phyloP scores from a whole-genome alignment of 92 coral and sea anemone species.

The Epizoanthus rinbou region DNA sequence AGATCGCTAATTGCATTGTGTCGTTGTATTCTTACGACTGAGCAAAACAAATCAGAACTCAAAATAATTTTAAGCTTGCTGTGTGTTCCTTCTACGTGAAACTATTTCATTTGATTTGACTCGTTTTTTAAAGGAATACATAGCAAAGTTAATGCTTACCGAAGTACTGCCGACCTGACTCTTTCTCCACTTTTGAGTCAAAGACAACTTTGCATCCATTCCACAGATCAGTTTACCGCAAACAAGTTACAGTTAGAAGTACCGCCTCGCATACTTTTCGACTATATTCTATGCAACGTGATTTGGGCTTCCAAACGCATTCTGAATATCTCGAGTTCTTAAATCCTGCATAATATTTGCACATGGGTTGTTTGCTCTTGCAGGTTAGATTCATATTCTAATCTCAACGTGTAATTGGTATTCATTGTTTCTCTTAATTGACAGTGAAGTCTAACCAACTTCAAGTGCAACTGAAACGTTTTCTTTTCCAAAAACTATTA shows the following conservation, averaged over 20 bases:
- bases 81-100: not conserved
- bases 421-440: conserved; percentile 8
- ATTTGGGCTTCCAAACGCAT: not conserved
- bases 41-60: not conserved
- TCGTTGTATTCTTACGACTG: not conserved
- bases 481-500: not conserved
- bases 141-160: not conserved
- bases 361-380: conserved; percentile 14
- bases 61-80: not conserved
- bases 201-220: conserved; percentile 12
- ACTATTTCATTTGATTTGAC: not conserved
- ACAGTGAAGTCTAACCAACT: not conserved
- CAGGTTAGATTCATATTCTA: conserved; percentile 17
- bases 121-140: not conserved
- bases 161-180: not conserved
- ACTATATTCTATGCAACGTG: not conserved
- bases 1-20: not conserved
- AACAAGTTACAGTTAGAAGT: not conserved
- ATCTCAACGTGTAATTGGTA: conserved; percentile 4
- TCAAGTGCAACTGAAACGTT: not conserved
- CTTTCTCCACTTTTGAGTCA: not conserved
- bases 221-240: not conserved
- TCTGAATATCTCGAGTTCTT: not conserved
- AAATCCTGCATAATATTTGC: not conserved
- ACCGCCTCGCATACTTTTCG: too few species aligned